Percentiles rank a stretch among this genome's conserved stretches.
phyloP scores from a whole-genome alignment of 1,140 invertebrate species.

The Magallana gigas region DNA sequence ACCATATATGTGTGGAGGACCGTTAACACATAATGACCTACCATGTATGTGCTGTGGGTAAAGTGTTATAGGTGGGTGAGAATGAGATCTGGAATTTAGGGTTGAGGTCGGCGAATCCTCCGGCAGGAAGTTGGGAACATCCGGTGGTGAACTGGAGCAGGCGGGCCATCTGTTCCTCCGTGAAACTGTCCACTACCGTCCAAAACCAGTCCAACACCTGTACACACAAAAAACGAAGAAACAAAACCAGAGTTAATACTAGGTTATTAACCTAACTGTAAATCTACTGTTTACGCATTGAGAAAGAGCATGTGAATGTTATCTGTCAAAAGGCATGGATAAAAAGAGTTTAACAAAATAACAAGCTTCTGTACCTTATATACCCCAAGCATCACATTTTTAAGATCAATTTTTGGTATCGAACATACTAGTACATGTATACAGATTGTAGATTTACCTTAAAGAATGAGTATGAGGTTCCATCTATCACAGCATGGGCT shows the following conservation, averaged over 20 bases:
- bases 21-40: conserved; percentile 72
- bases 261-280: too few species aligned
- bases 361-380: too few species aligned
- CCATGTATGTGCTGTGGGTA: conserved; percentile 96
- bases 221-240: conserved; percentile 42
- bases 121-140: conserved; percentile 93
- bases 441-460: conserved; percentile 77
- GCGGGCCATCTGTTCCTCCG: conserved; percentile 94
- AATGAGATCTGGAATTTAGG: conserved; percentile 95
- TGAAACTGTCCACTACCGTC: conserved; percentile 94
- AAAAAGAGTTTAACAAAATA: too few species aligned
- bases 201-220: conserved; percentile 94
- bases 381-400: too few species aligned
- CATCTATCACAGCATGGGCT: conserved; percentile 91
- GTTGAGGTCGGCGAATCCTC: conserved; percentile 91
- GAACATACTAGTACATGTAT: too few species aligned
- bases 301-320: too few species aligned
- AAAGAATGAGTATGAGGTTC: conserved; percentile 89
- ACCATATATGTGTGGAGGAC: conserved; percentile 82
- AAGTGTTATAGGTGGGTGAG: conserved; percentile 91
- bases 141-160: conserved; percentile 95
- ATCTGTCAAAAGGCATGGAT: too few species aligned
- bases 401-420: too few species aligned
- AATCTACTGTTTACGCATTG: too few species aligned
- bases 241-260: background rate